Evolutionary conservation across 2,113 vertebrate genomes (phyloP).

Genomic region (Varanus komodoensis): DNA sequence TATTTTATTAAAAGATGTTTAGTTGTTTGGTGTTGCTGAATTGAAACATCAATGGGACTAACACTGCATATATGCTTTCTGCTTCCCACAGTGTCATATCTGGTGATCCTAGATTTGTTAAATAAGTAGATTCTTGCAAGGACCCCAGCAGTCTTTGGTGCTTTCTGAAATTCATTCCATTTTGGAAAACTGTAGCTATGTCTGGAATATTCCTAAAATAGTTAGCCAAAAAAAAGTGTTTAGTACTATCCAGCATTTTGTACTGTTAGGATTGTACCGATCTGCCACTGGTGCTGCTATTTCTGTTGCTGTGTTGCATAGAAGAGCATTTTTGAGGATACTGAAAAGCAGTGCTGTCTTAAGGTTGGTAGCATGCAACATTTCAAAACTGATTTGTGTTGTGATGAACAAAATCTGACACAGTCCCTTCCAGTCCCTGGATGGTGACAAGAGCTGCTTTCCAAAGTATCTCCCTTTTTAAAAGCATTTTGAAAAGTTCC

Average conservation of each 20-base stretch:
- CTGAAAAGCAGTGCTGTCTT: background rate
- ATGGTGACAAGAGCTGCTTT: background rate
- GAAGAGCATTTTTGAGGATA: background rate
- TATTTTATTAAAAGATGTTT: background rate
- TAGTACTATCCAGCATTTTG: constrained; percentile 7
- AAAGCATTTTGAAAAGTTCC: accelerated
- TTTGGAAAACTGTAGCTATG: background rate
- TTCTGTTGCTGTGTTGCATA: background rate
- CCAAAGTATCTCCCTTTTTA: background rate
- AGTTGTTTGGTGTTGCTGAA: background rate
- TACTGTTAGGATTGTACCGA: background rate
- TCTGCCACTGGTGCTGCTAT: background rate
- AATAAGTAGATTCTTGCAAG: constrained; percentile 4
- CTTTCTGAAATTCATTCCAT: background rate
- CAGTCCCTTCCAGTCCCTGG: background rate
- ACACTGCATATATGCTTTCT: background rate
- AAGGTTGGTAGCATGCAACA: background rate
- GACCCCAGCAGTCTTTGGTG: background rate
- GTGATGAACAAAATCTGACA: background rate
- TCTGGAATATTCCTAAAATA: background rate
- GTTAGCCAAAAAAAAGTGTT: constrained; percentile 6
- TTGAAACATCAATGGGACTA: background rate
- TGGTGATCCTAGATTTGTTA: background rate
- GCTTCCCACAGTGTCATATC: background rate
- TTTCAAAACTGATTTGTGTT: background rate